A percentile compares a stretch with the other conserved stretches of the same genome.
These are phyloP conservation scores for Electrona antarctica DNA, from an alignment of 2,113 vertebrate genomes.

Conservation along the genomic window DNA sequence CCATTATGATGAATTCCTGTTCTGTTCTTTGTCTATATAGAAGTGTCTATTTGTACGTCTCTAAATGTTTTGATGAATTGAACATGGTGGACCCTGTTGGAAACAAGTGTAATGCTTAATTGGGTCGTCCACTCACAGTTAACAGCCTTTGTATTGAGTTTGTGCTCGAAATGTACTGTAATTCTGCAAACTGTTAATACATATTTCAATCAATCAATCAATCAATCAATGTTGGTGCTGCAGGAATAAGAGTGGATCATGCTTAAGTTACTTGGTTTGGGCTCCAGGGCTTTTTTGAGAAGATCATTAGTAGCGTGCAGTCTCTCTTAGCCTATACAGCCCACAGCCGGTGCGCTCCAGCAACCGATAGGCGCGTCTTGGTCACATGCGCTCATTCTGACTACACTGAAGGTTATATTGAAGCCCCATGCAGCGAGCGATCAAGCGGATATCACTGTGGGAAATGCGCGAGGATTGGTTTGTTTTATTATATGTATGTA, in stretches of 20 bases:
- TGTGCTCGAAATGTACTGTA: too few relatives aligned
- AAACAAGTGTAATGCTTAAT: too few relatives aligned
- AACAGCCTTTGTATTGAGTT: too few relatives aligned
- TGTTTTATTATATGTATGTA: conserved; percentile 10
- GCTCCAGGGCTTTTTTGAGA: conserved; percentile 27
- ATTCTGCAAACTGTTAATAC: too few relatives aligned
- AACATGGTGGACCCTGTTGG: too few relatives aligned
- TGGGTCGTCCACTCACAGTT: too few relatives aligned
- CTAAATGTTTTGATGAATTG: too few relatives aligned
- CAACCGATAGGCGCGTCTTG: conserved; percentile 52
- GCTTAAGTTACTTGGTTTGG: neutral
- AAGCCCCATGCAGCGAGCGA: conserved; percentile 53
- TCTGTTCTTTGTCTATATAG: too few relatives aligned
- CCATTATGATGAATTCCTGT: too few relatives aligned
- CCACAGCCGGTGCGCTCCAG: conserved; percentile 59
- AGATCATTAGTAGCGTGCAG: conserved; percentile 37
- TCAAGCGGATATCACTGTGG: conserved; percentile 51
- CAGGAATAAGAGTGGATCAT: too few relatives aligned
- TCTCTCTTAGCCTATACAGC: conserved; percentile 30
- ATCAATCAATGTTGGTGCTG: neutral
- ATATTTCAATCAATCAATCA: too few relatives aligned
- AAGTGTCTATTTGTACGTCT: too few relatives aligned
- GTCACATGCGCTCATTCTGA: conserved; percentile 70
- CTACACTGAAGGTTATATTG: conserved; percentile 57
- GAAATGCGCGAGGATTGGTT: conserved; percentile 32